phyloP scores from a whole-genome alignment of 2,888 invertebrate species.

The Neoascia interrupta region DNA sequence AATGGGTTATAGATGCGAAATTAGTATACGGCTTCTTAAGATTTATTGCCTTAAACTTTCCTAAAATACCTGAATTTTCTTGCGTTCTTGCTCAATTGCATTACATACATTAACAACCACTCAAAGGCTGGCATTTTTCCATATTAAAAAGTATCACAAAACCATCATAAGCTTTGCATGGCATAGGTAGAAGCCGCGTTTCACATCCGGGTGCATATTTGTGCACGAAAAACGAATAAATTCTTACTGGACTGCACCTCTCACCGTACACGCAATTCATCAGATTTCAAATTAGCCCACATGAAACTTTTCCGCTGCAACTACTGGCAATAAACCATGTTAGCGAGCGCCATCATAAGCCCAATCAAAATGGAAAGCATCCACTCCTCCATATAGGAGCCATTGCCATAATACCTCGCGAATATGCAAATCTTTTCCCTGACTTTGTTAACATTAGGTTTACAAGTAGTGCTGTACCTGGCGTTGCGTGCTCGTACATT shows the following conservation, averaged over 20 bases:
- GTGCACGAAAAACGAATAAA: slow-evolving; percentile 12
- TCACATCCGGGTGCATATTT: slow-evolving; percentile 27
- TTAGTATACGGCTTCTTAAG: too few species aligned
- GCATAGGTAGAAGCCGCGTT: background rate
- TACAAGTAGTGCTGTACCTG: slow-evolving; percentile 11
- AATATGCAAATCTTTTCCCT: slow-evolving; percentile 27
- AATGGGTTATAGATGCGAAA: too few species aligned
- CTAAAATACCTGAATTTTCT: too few species aligned
- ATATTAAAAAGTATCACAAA: background rate
- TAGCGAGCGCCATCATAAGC: slow-evolving; percentile 35
- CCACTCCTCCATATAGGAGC: slow-evolving; percentile 40
- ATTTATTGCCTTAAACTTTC: too few species aligned
- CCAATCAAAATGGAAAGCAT: slow-evolving; percentile 40
- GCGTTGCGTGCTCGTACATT: background rate
- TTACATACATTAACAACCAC: too few species aligned
- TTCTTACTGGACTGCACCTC: too few species aligned
- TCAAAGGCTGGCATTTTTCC: background rate
- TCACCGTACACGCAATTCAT: slow-evolving; percentile 12
- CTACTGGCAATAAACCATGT: slow-evolving; percentile 13
- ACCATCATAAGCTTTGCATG: too few species aligned
- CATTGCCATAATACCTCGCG: slow-evolving; percentile 14
- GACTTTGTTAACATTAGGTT: slow-evolving; percentile 11
- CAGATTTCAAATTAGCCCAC: slow-evolving; percentile 26
- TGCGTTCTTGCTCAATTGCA: too few species aligned
- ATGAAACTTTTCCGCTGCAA: slow-evolving; percentile 18